Evolutionary conservation across 2,797 vertebrate species (phyloP), one percentile per base, ranked within the genome.

Genomic region (Mormyrus hasselquistii): DNA sequence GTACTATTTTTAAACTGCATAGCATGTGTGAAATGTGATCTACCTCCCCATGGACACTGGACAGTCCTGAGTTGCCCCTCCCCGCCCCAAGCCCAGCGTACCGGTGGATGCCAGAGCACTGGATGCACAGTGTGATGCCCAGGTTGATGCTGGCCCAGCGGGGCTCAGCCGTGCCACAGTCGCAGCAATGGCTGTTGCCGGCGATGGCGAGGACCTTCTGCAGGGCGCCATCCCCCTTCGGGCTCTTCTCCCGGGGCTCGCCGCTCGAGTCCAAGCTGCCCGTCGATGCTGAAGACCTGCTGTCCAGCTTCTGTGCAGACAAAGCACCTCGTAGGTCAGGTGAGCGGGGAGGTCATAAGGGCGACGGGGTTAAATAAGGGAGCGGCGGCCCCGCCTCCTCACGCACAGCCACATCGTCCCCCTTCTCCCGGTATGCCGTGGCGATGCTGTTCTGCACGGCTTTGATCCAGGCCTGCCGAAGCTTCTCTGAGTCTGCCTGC

Each of bases 101-200:
- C 98, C 98, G 98, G 96, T 99, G 98, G 93, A 99, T 99, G 6
- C 98, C 98, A 0, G 98, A 99, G 95, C 98, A 99, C 94, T 99
- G 98, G 0, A 99, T 99, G 95, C 98, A 99, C 53, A 99, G 97
- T 92, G 99, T 96, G 89, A 99, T 96, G 50, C 98, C 98, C 91
- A 99, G 95, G 95, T 99, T 99, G 95, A 99, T 99, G 91, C 98
- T 99, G 92, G 98, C 98, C 98, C 98, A 99, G 92, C 98, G 97
- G 0, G 98, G 98, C 69, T 98, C 97, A 0, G 95, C 91, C 91
- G 98, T 98, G 0, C 98, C 94, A 0, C 98, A 99, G 96, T 99
- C 98, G 0, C 98, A 98, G 92, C 98, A 99, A 93, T 97, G 95
- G 88, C 98, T 95, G 0, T 99, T 99, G 4, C 98, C 98, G 0